Conservation (phyloP, 2,888 invertebrate genomes). For the Arge pagana region DNA sequence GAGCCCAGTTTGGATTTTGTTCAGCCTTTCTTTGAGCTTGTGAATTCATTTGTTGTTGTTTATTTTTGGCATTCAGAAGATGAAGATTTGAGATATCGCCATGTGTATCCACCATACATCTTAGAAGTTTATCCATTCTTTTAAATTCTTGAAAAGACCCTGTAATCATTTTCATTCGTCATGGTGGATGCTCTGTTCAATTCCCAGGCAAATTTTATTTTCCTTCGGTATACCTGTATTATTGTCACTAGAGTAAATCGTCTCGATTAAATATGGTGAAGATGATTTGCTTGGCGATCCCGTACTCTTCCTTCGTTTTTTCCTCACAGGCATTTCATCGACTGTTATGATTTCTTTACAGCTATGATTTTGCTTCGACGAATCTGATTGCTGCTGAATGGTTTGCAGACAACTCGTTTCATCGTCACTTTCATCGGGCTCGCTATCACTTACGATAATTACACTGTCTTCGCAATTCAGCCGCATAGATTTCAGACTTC, state of each 20-base stretch:
- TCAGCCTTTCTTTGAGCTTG: neutral
- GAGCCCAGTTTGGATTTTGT: slow-evolving; percentile 4
- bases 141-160: neutral
- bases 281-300: neutral
- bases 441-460: slow-evolving; percentile 35
- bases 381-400: neutral
- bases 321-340: neutral
- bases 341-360: neutral
- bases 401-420: neutral
- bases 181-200: too few relatives aligned
- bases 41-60: neutral
- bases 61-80: neutral
- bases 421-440: neutral
- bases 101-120: neutral
- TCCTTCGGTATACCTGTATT: too few relatives aligned
- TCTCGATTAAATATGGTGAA: neutral
- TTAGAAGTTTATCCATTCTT: neutral
- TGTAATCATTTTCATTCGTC: too few relatives aligned
- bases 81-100: neutral
- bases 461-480: slow-evolving; percentile 28
- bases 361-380: neutral
- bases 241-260: too few relatives aligned
- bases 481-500: neutral
- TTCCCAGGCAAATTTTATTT: too few relatives aligned
- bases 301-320: neutral